Conservation (phyloP, 2,797 vertebrate species). For the Falco rusticolus region DNA sequence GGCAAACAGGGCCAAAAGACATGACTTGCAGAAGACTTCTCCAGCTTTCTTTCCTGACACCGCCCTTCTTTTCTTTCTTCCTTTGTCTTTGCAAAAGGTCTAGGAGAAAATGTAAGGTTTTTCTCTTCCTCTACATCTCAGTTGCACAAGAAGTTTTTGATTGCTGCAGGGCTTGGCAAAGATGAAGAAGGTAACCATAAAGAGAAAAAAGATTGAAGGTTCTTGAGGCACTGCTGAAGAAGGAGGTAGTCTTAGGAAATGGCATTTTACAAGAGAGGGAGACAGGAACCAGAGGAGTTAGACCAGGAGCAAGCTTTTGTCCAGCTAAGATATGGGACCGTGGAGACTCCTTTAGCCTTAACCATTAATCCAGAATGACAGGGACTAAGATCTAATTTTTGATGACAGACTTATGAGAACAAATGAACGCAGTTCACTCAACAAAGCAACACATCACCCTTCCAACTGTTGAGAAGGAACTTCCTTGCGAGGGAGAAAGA, state of each 20-base stretch:
- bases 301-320: background rate
- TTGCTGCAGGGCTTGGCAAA: background rate
- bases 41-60: background rate
- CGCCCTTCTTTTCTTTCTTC: background rate
- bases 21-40: background rate
- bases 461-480: background rate
- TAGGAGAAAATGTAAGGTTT: background rate
- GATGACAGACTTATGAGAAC: background rate
- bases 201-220: background rate
- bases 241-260: background rate
- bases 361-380: background rate
- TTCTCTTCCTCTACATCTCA: background rate
- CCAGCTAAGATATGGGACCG: background rate
- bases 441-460: background rate
- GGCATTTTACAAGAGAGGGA: background rate
- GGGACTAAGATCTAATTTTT: background rate
- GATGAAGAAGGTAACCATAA: background rate
- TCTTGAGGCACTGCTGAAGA: background rate
- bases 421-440: background rate
- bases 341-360: background rate
- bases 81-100: background rate
- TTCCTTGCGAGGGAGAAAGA: background rate
- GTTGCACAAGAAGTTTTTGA: background rate
- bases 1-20: background rate
- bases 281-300: background rate